These are phyloP conservation scores for Schizothorax lantsangensis DNA, from an alignment of 2,797 vertebrate species.

Conservation along the genomic window DNA sequence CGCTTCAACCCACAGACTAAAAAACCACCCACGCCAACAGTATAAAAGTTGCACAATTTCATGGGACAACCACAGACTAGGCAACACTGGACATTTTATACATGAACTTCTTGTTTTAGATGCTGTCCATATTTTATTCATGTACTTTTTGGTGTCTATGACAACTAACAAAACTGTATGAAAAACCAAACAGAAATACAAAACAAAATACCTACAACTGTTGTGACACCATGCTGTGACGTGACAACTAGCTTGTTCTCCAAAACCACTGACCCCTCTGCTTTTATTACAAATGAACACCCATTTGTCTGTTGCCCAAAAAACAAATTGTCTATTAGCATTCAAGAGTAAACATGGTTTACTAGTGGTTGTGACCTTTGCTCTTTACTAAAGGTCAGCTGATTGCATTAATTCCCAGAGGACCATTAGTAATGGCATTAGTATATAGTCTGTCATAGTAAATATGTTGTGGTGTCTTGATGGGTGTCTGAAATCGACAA, in stretches of 20 bases:
- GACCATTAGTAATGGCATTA: slow-evolving; percentile 28
- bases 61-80: neutral
- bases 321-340: slow-evolving; percentile 22
- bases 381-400: slow-evolving; percentile 31
- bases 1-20: neutral
- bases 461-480: slow-evolving; percentile 19
- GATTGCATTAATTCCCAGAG: slow-evolving; percentile 54
- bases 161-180: neutral
- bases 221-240: neutral
- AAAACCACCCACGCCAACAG: neutral
- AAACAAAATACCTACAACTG: no score
- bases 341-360: neutral
- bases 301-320: neutral
- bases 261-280: neutral
- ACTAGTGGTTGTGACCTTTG: slow-evolving; percentile 30
- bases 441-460: neutral
- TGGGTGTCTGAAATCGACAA: slow-evolving; percentile 22
- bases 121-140: neutral
- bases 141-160: neutral
- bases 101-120: neutral
- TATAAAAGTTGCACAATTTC: neutral
- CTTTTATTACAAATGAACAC: neutral
- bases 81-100: neutral
- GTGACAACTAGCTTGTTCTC: neutral
- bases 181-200: no score